phyloP scores from a whole-genome alignment of 2,888 invertebrate species.

The Hemistola chrysoprasaria region DNA sequence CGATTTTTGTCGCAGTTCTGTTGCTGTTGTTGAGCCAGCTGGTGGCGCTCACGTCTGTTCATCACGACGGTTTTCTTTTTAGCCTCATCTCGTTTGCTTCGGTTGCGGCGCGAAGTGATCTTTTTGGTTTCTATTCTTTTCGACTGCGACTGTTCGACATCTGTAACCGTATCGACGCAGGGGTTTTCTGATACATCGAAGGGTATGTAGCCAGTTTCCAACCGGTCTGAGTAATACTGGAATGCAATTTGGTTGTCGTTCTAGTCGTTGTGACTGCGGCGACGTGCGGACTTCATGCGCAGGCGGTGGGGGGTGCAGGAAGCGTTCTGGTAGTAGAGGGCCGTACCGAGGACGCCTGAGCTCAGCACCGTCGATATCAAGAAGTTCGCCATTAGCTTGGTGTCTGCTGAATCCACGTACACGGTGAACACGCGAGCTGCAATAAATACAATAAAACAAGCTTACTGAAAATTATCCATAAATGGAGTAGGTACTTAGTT shows the following conservation, averaged over 20 bases:
- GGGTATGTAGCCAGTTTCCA: slow-evolving; percentile 24
- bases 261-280: slow-evolving; percentile 38
- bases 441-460: no score
- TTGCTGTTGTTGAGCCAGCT: slow-evolving; percentile 13
- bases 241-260: slow-evolving; percentile 39
- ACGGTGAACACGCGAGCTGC: slow-evolving; percentile 91
- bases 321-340: slow-evolving; percentile 82
- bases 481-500: no score
- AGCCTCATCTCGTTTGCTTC: slow-evolving; percentile 21
- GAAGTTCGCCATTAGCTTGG: slow-evolving; percentile 88
- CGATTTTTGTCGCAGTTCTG: slow-evolving; percentile 13
- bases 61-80: slow-evolving; percentile 25
- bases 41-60: slow-evolving; percentile 23
- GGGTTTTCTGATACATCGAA: slow-evolving; percentile 19
- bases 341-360: slow-evolving; percentile 86
- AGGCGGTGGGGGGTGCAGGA: slow-evolving; percentile 12
- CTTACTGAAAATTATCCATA: no score
- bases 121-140: slow-evolving; percentile 11
- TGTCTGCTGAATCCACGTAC: slow-evolving; percentile 89
- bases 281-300: slow-evolving; percentile 21
- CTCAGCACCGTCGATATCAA: slow-evolving; percentile 87
- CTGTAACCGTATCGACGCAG: neutral
- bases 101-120: slow-evolving; percentile 12
- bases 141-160: slow-evolving; percentile 2
- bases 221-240: slow-evolving; percentile 34